Percentiles rank a stretch among this genome's conserved stretches.
Evolutionary conservation across 1,140 invertebrate species (phyloP).

Genomic region (Hetaerina americana): DNA sequence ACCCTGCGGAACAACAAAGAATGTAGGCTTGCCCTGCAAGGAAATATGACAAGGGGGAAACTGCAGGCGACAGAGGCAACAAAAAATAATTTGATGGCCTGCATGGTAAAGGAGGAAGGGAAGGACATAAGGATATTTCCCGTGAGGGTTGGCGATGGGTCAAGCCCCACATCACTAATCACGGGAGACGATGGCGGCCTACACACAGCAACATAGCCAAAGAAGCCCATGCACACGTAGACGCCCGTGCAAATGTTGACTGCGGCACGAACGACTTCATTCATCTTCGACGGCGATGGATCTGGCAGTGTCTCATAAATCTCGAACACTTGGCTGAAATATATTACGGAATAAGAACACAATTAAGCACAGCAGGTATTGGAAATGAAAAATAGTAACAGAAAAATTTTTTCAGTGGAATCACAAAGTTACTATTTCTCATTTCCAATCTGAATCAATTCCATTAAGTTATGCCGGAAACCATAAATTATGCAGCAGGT

Average conservation of each 20-base stretch:
- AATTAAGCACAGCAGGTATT: neutral
- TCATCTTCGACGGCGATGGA: slow-evolving; percentile 78
- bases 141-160: slow-evolving; percentile 46
- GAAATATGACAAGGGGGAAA: slow-evolving; percentile 93
- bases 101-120: slow-evolving; percentile 59
- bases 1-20: slow-evolving; percentile 81
- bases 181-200: slow-evolving; percentile 57
- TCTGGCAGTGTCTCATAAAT: slow-evolving; percentile 85
- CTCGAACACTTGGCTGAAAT: slow-evolving; percentile 78
- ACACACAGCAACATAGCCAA: slow-evolving; percentile 89
- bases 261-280: slow-evolving; percentile 69
- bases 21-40: slow-evolving; percentile 84
- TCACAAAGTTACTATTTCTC: no score
- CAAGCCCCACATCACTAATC: slow-evolving; percentile 33
- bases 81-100: slow-evolving; percentile 87
- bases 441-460: no score
- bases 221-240: slow-evolving; percentile 77
- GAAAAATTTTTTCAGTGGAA: no score
- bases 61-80: slow-evolving; percentile 88
- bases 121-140: slow-evolving; percentile 88
- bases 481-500: no score
- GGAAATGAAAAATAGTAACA: neutral
- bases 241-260: slow-evolving; percentile 85
- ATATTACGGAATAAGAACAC: slow-evolving; percentile 3
- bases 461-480: no score